A percentile compares a stretch with the other conserved stretches of the same genome.
Evolutionary conservation across 2,797 vertebrate genomes (phyloP).

Genomic region (Esox masquinongy): DNA sequence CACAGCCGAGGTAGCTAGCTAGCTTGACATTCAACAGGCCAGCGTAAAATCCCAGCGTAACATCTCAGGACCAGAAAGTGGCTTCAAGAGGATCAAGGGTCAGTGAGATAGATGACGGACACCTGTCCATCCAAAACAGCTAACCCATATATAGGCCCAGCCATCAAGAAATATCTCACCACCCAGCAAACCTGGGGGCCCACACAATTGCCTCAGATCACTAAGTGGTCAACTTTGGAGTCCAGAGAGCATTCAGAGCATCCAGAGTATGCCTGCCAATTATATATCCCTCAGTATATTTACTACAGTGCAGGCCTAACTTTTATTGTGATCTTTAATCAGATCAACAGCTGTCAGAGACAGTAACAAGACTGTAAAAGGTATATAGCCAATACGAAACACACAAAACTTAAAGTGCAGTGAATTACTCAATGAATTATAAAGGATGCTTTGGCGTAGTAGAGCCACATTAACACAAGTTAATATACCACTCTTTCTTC

Average conservation of each 20-base stretch:
- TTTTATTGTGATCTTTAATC: constrained; percentile 14
- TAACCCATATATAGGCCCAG: constrained; percentile 36
- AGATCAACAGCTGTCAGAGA: constrained; percentile 13
- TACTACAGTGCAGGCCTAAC: constrained; percentile 8
- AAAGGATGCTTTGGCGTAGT: constrained; percentile 6
- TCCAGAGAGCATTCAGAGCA: neutral
- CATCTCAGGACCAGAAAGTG: constrained; percentile 44
- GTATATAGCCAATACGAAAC: neutral
- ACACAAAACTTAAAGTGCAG: constrained; percentile 6
- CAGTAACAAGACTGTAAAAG: constrained; percentile 17
- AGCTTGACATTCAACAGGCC: constrained; percentile 67
- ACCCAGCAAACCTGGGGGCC: constrained; percentile 22
- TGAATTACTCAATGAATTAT: constrained; percentile 5
- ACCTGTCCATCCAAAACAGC: constrained; percentile 46
- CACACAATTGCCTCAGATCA: constrained; percentile 19
- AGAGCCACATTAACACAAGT: constrained; percentile 4
- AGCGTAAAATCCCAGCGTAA: constrained; percentile 39
- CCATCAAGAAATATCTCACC: constrained; percentile 28
- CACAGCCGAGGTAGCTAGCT: constrained; percentile 33
- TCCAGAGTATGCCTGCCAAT: constrained; percentile 1
- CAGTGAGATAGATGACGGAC: constrained; percentile 27
- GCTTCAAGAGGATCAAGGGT: constrained; percentile 30
- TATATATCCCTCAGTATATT: constrained; percentile 13
- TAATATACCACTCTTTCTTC: neutral
- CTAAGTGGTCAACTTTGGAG: constrained; percentile 6